Conservation (phyloP, 2,797 vertebrate species). For the Coccyzus lansbergi region DNA sequence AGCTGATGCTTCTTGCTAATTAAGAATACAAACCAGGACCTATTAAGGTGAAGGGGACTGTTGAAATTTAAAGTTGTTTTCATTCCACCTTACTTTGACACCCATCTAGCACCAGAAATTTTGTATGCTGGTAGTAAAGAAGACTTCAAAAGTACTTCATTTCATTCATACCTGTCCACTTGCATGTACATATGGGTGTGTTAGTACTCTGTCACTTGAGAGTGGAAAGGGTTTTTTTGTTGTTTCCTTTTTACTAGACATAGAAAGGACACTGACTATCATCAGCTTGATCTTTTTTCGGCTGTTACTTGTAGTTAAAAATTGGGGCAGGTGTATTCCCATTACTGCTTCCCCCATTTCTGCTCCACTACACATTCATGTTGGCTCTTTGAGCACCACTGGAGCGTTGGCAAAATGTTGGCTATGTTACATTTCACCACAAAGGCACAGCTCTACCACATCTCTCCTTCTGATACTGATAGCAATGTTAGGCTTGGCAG, state of each 20-base stretch:
- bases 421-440: neutral
- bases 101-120: neutral
- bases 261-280: neutral
- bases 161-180: constrained; percentile 2
- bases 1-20: constrained; percentile 50
- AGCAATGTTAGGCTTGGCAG: neutral
- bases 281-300: neutral
- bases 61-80: constrained; percentile 24
- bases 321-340: neutral
- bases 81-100: neutral
- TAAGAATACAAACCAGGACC: constrained; percentile 12
- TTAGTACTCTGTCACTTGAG: constrained; percentile 9
- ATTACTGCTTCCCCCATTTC: neutral
- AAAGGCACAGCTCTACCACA: neutral
- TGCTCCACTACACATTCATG: neutral
- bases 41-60: constrained; percentile 31
- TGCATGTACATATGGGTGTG: neutral
- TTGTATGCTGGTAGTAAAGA: constrained; percentile 5
- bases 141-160: constrained; percentile 14
- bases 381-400: neutral
- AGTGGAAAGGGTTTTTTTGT: constrained; percentile 4
- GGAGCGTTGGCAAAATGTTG: neutral
- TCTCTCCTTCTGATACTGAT: neutral
- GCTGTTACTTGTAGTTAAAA: neutral
- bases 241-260: neutral